Evolutionary conservation across 2,797 vertebrate species (phyloP).

Genomic region (Steatocranus sp.): DNA sequence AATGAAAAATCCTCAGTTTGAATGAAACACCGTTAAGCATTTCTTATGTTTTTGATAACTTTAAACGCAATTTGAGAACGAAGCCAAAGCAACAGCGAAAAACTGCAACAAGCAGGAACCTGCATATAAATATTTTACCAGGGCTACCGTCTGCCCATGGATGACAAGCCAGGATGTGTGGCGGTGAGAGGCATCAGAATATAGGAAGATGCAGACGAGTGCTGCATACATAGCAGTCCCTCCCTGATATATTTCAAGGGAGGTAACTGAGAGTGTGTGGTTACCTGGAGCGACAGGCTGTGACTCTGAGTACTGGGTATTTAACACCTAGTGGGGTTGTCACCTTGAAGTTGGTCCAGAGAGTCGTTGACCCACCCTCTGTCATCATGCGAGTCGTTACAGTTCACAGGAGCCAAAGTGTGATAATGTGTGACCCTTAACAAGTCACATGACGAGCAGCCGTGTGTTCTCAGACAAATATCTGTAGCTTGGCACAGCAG

Average conservation of each 20-base stretch:
- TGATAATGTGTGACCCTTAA: neutral
- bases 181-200: neutral
- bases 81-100: accelerated
- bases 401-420: neutral
- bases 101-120: neutral
- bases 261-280: neutral
- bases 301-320: neutral
- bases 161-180: neutral
- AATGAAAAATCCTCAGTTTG: neutral
- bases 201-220: neutral
- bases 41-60: neutral
- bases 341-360: neutral
- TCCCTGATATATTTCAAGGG: neutral
- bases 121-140: neutral
- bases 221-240: neutral
- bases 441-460: accelerated
- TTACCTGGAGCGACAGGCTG: accelerated
- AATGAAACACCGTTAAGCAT: accelerated
- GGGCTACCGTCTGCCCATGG: neutral
- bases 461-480: neutral
- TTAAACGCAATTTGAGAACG: accelerated
- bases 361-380: neutral
- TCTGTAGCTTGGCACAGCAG: neutral
- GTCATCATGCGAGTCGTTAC: neutral
- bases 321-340: neutral